Evolutionary conservation across 2,113 vertebrate genomes (phyloP), one percentile per base, ranked within the genome.

Genomic region (Psittacula cyanocephala): DNA sequence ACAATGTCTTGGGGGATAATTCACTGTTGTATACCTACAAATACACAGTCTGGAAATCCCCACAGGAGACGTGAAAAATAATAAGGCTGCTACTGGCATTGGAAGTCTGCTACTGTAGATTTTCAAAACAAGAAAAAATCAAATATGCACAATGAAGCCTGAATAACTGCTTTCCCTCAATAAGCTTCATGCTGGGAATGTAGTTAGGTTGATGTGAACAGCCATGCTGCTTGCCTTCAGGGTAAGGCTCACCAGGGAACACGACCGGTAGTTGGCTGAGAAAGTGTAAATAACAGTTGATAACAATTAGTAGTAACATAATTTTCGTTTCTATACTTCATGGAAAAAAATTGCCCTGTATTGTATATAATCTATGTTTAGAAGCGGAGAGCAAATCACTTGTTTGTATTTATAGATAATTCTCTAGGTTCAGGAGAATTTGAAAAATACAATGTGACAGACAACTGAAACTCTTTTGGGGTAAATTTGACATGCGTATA

Each of bases 221-320:
- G 39, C 25, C 31, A 1, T 13, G 25, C 43, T 91, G 57, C 13
- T 28, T 37, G 24, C 31, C 24, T 63, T 76, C 20, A 52, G 37
- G 49, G 27, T 6, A 43, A 22, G 19, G 35, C 70, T 88, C 3
- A 0, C 28, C 1, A 2, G 39, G 44, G 19, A 50, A 29, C 1
- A 5, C 9, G 28, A 23, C n/a, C 22, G 31, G n/a, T 85, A 53
- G 24, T 16, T 75, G 74, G 28, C 35, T 76, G 55, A 72, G 57
- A 88, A 71, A 80, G 15, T 10, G 13, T 46, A 68, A 80, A 43
- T 24, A 59, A 23, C 7, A 37, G 16, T 65, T 50, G 16, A 10
- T 37, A 83, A 43, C 39, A 41, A 37, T 50, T 71, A 76, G 6
- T 25, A 59, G 28, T 8, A 33, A 15, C 17, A 33, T 49, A 70